A percentile compares a stretch with the other conserved stretches of the same genome.
These are phyloP conservation scores for Gymnogyps californianus DNA, from an alignment of 2,113 vertebrate genomes.

Conservation along the genomic window DNA sequence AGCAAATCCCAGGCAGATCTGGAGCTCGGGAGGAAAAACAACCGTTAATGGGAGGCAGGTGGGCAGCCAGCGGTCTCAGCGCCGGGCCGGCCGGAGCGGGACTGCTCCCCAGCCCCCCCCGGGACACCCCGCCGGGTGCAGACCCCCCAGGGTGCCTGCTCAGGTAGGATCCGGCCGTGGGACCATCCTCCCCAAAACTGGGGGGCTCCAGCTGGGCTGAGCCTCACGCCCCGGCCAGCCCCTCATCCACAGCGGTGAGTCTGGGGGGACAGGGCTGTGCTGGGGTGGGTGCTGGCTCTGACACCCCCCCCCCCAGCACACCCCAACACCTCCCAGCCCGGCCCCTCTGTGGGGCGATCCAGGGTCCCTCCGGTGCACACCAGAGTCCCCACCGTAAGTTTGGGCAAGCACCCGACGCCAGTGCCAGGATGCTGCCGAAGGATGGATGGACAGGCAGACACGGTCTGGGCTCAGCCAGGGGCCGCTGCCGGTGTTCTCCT, in stretches of 20 bases:
- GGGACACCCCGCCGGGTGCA: fast-evolving
- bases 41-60: conserved; percentile 58
- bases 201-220: not conserved
- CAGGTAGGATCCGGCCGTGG: fast-evolving
- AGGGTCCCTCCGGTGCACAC: fast-evolving
- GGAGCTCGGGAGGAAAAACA: conserved; percentile 43
- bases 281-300: not conserved
- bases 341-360: fast-evolving
- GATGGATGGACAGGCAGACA: fast-evolving
- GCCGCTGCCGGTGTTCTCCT: fast-evolving
- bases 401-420: not conserved
- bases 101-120: not conserved
- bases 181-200: fast-evolving
- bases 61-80: not conserved
- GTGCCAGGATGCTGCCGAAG: not conserved
- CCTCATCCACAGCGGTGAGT: fast-evolving
- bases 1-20: conserved; percentile 47
- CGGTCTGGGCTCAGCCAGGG: not conserved
- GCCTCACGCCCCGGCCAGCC: fast-evolving
- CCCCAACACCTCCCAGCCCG: not conserved
- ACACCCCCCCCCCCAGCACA: not conserved
- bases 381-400: fast-evolving
- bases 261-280: not conserved
- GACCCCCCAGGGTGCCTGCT: not conserved
- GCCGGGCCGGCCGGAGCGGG: fast-evolving